These are phyloP conservation scores for Hydrochoerus hydrochaeris DNA, from an alignment of 2,113 vertebrate species.

Conservation along the genomic window DNA sequence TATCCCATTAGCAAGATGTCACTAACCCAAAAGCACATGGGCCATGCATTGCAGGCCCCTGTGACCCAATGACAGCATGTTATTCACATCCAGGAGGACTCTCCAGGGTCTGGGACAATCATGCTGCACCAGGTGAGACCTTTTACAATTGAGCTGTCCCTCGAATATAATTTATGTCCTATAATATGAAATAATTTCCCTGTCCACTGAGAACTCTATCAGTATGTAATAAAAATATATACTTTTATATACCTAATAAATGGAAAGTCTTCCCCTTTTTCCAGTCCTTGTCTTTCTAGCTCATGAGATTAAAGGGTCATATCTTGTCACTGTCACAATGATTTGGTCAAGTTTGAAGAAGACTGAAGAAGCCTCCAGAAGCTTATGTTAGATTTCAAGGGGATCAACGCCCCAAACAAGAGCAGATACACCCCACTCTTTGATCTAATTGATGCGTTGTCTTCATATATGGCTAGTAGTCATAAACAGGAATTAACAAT, in stretches of 20 bases:
- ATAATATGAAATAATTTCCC: conserved; percentile 48
- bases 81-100: fast-evolving
- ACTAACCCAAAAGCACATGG: background rate
- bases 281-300: background rate
- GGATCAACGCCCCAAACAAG: background rate
- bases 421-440: background rate
- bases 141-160: background rate
- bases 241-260: conserved; percentile 25
- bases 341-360: background rate
- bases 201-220: conserved; percentile 20
- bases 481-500: background rate
- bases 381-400: background rate
- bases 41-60: fast-evolving
- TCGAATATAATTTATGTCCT: conserved; percentile 36
- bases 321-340: background rate
- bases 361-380: background rate
- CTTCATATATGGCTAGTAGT: background rate
- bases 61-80: fast-evolving
- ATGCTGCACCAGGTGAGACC: background rate
- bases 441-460: background rate
- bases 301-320: background rate
- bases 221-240: conserved; percentile 57
- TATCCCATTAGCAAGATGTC: fast-evolving
- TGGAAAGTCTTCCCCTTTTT: background rate
- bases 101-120: fast-evolving